Conservation (phyloP, 1,140 invertebrate species). For the Tribolium castaneum region DNA sequence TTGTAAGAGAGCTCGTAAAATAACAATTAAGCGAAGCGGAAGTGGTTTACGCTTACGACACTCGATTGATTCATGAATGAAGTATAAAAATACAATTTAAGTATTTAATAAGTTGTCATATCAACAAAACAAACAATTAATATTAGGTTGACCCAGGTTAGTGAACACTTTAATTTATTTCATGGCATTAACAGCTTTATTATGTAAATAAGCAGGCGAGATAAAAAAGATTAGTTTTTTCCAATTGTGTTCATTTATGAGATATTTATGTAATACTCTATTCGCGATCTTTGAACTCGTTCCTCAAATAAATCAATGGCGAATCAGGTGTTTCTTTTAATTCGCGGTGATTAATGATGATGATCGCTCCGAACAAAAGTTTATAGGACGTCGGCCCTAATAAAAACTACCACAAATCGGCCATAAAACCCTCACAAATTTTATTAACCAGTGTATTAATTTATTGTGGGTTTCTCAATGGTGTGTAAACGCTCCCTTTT, state of each 20-base stretch:
- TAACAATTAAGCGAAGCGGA: slow-evolving; percentile 14
- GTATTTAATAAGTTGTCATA: slow-evolving; percentile 42
- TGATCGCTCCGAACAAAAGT: not conserved
- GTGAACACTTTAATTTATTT: slow-evolving; percentile 37
- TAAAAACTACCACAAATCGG: not conserved
- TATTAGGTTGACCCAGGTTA: slow-evolving; percentile 40
- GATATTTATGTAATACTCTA: slow-evolving; percentile 31
- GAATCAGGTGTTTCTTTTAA: slow-evolving; percentile 32
- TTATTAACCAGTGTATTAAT: not conserved
- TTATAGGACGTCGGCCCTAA: not conserved
- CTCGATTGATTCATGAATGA: slow-evolving; percentile 35
- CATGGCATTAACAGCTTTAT: slow-evolving; percentile 38
- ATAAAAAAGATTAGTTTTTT: slow-evolving; percentile 43
- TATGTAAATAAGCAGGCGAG: slow-evolving; percentile 37
- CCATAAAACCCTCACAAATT: not conserved
- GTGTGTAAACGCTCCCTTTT: not conserved
- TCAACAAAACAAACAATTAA: slow-evolving; percentile 42
- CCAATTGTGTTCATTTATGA: slow-evolving; percentile 35
- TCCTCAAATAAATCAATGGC: slow-evolving; percentile 24
- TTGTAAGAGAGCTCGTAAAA: slow-evolving; percentile 31
- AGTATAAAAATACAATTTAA: slow-evolving; percentile 40
- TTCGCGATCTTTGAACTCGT: slow-evolving; percentile 10
- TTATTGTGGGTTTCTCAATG: not conserved
- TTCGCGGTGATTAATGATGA: slow-evolving; percentile 8
- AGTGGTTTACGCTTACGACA: slow-evolving; percentile 17